phyloP scores from a whole-genome alignment of 2,113 vertebrate species.

The Fregetta grallaria region DNA sequence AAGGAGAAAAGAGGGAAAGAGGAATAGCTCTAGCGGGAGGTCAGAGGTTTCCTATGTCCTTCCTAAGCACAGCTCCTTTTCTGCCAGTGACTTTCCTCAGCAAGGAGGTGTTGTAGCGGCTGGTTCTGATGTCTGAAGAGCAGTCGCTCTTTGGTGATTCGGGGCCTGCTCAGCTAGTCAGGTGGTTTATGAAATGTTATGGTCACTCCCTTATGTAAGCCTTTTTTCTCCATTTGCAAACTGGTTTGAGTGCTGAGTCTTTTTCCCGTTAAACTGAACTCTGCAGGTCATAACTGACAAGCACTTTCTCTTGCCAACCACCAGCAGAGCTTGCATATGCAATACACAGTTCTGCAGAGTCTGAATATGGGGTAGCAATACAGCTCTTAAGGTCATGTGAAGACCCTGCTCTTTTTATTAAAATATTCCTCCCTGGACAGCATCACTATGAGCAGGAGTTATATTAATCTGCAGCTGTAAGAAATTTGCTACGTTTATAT shows the following conservation, averaged over 20 bases:
- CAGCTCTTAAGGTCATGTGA: not conserved
- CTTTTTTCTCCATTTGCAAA: conserved; percentile 35
- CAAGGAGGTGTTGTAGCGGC: not conserved
- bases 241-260: not conserved
- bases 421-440: not conserved
- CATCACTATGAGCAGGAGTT: not conserved
- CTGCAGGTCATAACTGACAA: not conserved
- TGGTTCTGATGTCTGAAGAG: not conserved
- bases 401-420: not conserved
- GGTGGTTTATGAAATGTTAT: not conserved
- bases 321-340: no score
- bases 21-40: not conserved
- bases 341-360: not conserved
- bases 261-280: conserved; percentile 12
- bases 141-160: not conserved
- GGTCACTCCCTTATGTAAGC: not conserved
- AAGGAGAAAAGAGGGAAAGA: not conserved
- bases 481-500: not conserved
- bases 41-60: not conserved
- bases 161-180: not conserved
- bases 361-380: accelerated
- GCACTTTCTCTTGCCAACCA: not conserved
- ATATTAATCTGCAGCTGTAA: not conserved
- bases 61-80: not conserved
- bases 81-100: not conserved